Evolutionary conservation across 2,888 invertebrate genomes (phyloP).

Genomic region (Auanema sp.): DNA sequence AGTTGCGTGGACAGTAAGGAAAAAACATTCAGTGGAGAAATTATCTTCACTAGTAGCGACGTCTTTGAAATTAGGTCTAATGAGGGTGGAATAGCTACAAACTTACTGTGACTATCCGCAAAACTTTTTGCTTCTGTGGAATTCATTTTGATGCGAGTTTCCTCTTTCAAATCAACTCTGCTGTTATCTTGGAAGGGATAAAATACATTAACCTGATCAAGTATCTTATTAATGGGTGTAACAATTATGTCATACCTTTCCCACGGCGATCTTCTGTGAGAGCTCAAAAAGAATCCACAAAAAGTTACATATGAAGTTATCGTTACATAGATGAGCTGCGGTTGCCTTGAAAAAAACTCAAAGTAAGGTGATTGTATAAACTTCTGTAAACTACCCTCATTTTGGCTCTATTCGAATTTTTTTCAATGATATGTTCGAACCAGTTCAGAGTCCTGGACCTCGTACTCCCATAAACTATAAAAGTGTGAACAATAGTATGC

Average conservation of each 20-base stretch:
- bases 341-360: not conserved
- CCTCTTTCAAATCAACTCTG: conserved; percentile 65
- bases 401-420: conserved; percentile 3
- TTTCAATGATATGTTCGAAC: not conserved
- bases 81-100: conserved; percentile 1
- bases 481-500: not conserved
- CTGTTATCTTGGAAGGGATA: conserved; percentile 81
- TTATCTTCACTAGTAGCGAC: conserved; percentile 70
- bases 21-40: conserved; percentile 96
- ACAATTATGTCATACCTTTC: conserved; percentile 69
- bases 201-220: conserved; percentile 74
- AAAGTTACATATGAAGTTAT: conserved; percentile 89
- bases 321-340: not conserved
- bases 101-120: conserved; percentile 19
- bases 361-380: not conserved
- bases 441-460: not conserved
- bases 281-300: conserved; percentile 86
- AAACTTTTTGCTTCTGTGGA: conserved; percentile 74
- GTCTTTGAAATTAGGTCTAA: conserved; percentile 12
- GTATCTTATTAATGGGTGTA: no score
- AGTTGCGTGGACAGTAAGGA: conserved; percentile 88
- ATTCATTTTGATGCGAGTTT: conserved; percentile 80
- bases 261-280: conserved; percentile 82
- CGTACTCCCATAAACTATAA: not conserved
- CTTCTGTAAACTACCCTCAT: conserved; percentile 6